Base-by-base conservation (phyloP, 2,797 vertebrate genomes). In the Acanthurus leucopareius region DNA sequence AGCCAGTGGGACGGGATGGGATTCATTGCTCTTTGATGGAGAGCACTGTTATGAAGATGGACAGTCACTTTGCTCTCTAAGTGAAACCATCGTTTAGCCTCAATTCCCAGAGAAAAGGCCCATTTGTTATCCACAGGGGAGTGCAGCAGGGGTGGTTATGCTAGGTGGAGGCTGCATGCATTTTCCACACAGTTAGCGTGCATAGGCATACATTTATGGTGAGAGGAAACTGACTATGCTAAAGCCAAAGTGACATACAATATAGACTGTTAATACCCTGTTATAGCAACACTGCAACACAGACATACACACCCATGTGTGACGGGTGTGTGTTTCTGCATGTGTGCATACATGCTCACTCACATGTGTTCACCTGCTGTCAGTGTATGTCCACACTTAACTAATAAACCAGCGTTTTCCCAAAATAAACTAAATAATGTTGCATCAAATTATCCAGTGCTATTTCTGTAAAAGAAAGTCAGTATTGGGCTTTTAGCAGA, bases 21-120 rank as follows among this genome's bases (percentile, higher is more conserved):
- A 96, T 97, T 97, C 96, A 96, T 96, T 97, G 96, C 96, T 96
- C 95, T 96, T 96, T 96, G 93, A 97, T 94, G 96, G 96, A 97
- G 96, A 95, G 93, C 92, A 90, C 93, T 89, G 91, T 95, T 95
- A 96, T 96, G 95, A 96, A 96, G 95, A 96, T 92, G 94, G 95
- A 96, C 95, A 96, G 94, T 96, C 95, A 96, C 94, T 96, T 95
- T 96, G 94, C 94, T 94, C 94, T 94, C 94, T 95, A 96, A 96
- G 94, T 95, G 95, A 95, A 96, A 95, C 95, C 94, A 95, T 96
- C 94, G 92, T 95, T 96, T 96, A 96, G 95, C 92, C 93, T 95
- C 93, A 95, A 95, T 96, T 96, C 93, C 87, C 93, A 92, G 92
- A 92, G 94, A 96, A 95, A 95, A 95, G 93, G 90, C 89, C 94